These are phyloP conservation scores for Tanypteryx hageni DNA, from an alignment of 2,888 invertebrate species.

Conservation along the genomic window DNA sequence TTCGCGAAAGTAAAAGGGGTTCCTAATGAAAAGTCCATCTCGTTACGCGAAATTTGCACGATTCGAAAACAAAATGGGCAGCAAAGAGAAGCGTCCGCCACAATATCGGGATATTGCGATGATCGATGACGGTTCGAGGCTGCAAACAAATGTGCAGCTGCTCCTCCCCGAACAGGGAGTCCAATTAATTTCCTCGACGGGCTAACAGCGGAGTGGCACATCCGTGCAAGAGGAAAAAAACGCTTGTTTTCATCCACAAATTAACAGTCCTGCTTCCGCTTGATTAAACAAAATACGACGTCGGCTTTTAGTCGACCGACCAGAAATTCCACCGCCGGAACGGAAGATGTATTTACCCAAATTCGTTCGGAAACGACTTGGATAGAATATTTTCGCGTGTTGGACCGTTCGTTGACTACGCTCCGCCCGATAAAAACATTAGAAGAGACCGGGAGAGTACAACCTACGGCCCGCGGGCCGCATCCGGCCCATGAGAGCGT, in stretches of 20 bases:
- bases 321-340: background rate
- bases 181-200: background rate
- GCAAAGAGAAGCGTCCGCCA: background rate
- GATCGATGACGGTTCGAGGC: background rate
- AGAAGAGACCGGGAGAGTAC: too few species aligned
- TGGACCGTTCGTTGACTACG: too few species aligned
- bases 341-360: too few species aligned
- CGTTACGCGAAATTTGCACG: background rate
- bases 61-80: background rate
- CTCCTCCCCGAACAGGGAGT: background rate
- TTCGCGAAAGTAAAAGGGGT: background rate
- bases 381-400: too few species aligned
- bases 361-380: too few species aligned
- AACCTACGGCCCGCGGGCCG: too few species aligned
- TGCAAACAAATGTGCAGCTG: slow-evolving; percentile 18
- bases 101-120: background rate
- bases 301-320: background rate
- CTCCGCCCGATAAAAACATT: too few species aligned
- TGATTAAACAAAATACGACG: slow-evolving; percentile 11
- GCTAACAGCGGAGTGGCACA: background rate
- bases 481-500: too few species aligned
- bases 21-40: background rate
- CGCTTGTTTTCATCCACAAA: background rate
- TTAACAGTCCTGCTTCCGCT: background rate
- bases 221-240: background rate